Percentiles rank a stretch among this genome's conserved stretches.
Conservation (phyloP, 2,113 vertebrate genomes). For the Sarotherodon lohbergeri region DNA sequence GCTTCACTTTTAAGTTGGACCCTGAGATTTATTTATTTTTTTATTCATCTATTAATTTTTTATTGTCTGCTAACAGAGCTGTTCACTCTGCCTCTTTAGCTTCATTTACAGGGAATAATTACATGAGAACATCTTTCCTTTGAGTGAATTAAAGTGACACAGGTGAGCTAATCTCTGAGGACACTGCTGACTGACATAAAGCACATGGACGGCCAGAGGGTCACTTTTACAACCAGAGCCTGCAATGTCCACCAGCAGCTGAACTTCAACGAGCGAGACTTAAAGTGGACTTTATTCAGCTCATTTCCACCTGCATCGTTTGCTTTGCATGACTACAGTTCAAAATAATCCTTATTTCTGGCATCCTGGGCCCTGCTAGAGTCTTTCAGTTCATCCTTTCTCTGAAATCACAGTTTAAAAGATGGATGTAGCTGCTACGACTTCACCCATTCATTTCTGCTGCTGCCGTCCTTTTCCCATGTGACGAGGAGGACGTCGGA, state of each 20-base stretch:
- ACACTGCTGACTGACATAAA: background rate
- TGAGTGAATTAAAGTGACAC: background rate
- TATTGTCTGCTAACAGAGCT: background rate
- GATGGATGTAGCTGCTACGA: background rate
- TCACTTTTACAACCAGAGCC: background rate
- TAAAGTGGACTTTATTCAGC: background rate
- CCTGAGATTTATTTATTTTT: conserved; percentile 1
- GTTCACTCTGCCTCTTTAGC: background rate
- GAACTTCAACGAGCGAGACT: background rate
- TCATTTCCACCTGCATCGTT: background rate
- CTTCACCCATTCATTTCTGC: background rate
- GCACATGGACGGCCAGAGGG: background rate
- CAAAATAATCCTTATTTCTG: background rate
- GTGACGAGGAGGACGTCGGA: background rate
- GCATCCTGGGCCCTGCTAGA: background rate
- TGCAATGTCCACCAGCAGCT: background rate
- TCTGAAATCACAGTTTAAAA: background rate
- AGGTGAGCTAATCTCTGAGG: background rate
- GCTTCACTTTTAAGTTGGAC: conserved; percentile 19
- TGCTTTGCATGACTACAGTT: background rate
- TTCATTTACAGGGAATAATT: background rate
- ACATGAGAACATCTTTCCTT: background rate
- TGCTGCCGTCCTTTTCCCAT: background rate
- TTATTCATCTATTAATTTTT: background rate
- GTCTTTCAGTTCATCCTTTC: background rate